Conservation (phyloP, 2,888 invertebrate species). For the Junonia oenone region DNA sequence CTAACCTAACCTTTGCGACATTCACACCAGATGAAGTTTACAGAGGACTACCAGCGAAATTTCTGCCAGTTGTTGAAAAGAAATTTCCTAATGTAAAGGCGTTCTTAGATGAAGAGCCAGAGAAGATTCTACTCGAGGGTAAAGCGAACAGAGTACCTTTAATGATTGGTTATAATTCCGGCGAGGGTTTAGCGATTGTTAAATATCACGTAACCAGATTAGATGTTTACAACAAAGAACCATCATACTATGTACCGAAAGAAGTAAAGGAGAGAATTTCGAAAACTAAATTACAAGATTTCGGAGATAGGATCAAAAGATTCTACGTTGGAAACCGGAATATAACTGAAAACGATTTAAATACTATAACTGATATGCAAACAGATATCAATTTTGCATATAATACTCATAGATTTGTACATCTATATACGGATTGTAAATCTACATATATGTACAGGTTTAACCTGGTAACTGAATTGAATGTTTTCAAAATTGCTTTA, state of each 20-base stretch:
- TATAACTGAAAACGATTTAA: conserved; percentile 34
- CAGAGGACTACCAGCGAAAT: conserved; percentile 47
- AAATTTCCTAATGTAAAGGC: conserved; percentile 40
- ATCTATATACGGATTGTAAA: conserved; percentile 37
- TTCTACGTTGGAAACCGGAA: conserved; percentile 46
- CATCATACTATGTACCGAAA: conserved; percentile 44
- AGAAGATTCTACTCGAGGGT: conserved; percentile 37
- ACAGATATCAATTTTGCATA: conserved; percentile 44
- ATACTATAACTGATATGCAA: conserved; percentile 39
- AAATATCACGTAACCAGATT: conserved; percentile 36
- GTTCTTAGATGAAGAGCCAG: conserved; percentile 45
- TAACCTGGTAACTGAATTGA: conserved; percentile 48
- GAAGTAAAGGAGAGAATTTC: conserved; percentile 40
- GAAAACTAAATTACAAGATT: conserved; percentile 35
- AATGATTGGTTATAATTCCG: conserved; percentile 51
- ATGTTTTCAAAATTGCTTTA: conserved; percentile 41
- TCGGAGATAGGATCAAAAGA: conserved; percentile 43
- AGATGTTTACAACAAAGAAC: conserved; percentile 38
- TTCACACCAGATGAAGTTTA: conserved; percentile 45
- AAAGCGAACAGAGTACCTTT: conserved; percentile 46
- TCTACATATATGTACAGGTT: conserved; percentile 51
- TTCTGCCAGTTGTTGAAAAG: conserved; percentile 52
- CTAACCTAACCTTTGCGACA: conserved; percentile 38
- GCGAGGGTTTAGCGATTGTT: conserved; percentile 47
- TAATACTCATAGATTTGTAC: conserved; percentile 45